Percentiles rank a stretch among this genome's conserved stretches.
phyloP scores from a whole-genome alignment of 1,140 invertebrate genomes.

The Trichonephila inaurata region DNA sequence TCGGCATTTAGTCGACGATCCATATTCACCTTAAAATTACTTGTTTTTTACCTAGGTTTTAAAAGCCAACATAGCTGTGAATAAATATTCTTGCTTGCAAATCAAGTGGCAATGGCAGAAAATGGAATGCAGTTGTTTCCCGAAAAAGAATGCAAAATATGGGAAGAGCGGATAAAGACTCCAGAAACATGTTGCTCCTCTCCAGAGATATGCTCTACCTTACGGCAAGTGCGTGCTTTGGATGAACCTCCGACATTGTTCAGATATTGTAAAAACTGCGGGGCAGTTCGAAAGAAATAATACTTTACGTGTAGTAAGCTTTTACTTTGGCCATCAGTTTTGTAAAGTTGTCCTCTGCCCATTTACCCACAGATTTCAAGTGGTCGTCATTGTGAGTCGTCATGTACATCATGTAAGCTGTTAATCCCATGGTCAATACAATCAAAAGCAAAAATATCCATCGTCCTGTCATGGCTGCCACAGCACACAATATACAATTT shows the following conservation, averaged over 20 bases:
- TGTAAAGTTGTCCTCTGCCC: not conserved
- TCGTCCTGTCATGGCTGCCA: not conserved
- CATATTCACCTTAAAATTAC: no score
- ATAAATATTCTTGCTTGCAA: not conserved
- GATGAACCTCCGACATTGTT: not conserved
- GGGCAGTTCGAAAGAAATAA: not conserved
- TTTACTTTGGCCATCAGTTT: not conserved
- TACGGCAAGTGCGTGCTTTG: not conserved
- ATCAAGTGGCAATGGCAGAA: not conserved
- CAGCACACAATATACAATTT: not conserved
- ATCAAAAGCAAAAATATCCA: slow-evolving; percentile 41
- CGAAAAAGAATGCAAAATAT: not conserved
- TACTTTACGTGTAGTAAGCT: not conserved
- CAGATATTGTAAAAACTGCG: not conserved
- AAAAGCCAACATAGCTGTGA: no score
- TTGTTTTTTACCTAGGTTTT: no score
- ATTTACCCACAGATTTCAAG: not conserved
- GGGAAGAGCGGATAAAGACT: not conserved
- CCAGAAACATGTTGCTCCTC: not conserved
- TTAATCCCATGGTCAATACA: not conserved
- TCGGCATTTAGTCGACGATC: not conserved
- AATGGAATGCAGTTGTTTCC: not conserved
- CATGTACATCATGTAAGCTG: slow-evolving; percentile 18
- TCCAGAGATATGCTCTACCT: not conserved
- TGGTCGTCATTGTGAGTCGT: not conserved